Evolutionary conservation across 2,797 vertebrate genomes (phyloP).

Genomic region (Diceros bicornis): DNA sequence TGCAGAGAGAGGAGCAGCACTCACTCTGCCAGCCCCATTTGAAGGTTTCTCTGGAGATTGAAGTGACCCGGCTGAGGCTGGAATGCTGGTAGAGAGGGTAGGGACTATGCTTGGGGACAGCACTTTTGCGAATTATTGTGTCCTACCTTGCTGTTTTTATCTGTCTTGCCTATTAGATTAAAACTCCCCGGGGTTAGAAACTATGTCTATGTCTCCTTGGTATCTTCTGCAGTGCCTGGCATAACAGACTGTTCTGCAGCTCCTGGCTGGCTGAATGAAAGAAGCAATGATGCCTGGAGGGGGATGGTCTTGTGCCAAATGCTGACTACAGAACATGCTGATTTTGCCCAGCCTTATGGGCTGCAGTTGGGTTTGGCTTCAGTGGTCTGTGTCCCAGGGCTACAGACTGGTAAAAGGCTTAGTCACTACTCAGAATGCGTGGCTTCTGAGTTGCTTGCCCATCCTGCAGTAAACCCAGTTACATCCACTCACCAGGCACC

Average conservation of each 20-base stretch:
- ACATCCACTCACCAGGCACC: not conserved
- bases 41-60: not conserved
- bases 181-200: not conserved
- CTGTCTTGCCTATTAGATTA: not conserved
- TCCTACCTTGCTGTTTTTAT: not conserved
- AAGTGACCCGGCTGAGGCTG: not conserved
- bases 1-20: slow-evolving; percentile 70
- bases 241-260: not conserved
- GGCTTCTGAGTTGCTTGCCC: slow-evolving; percentile 2
- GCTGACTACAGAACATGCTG: not conserved
- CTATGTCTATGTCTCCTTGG: not conserved
- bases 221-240: not conserved
- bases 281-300: not conserved
- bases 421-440: not conserved
- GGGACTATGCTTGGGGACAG: not conserved
- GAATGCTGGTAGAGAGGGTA: not conserved
- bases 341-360: slow-evolving; percentile 34
- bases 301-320: not conserved
- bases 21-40: slow-evolving; percentile 20
- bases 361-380: not conserved
- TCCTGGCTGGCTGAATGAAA: not conserved
- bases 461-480: not conserved
- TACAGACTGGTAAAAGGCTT: not conserved
- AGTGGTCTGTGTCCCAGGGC: not conserved
- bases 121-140: rapidly evolving